These are phyloP conservation scores for Halcyon malimbica DNA, from an alignment of 2,113 vertebrate species.

Conservation along the genomic window DNA sequence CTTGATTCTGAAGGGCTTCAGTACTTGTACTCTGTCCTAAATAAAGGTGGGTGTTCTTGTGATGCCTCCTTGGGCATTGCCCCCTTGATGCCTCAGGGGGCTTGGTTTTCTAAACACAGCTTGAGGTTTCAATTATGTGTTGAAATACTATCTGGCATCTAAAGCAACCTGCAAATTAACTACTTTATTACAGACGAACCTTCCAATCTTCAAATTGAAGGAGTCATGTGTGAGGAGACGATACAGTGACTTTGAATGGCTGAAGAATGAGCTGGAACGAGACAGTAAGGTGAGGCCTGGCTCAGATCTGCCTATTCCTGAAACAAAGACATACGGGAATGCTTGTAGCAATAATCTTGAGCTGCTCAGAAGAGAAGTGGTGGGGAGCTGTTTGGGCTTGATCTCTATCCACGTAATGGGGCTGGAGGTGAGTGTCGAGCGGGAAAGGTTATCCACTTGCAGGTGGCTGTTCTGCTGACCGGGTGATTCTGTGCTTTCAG, in stretches of 20 bases:
- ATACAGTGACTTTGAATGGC: slow-evolving; percentile 98
- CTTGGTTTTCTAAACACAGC: background rate
- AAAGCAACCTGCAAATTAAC: background rate
- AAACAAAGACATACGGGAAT: background rate
- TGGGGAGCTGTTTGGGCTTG: background rate
- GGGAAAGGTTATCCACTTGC: background rate
- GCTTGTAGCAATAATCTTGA: background rate
- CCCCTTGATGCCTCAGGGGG: background rate
- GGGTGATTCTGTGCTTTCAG: slow-evolving; percentile 70
- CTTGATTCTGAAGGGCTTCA: background rate
- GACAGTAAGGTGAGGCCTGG: slow-evolving; percentile 92
- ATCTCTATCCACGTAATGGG: background rate
- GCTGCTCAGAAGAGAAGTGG: background rate
- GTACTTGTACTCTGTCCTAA: background rate
- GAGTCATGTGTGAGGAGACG: slow-evolving; percentile 94
- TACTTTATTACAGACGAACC: slow-evolving; percentile 86
- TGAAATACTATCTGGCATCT: background rate
- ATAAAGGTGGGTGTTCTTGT: background rate
- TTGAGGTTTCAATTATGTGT: background rate
- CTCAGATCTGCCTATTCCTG: background rate
- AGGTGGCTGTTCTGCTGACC: background rate
- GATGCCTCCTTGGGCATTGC: background rate
- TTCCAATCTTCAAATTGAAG: slow-evolving; percentile 98
- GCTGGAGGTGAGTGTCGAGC: background rate
- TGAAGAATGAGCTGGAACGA: slow-evolving; percentile 98